These are phyloP conservation scores for Pontoporia blainvillei DNA, from an alignment of 2,113 vertebrate genomes.

Conservation along the genomic window DNA sequence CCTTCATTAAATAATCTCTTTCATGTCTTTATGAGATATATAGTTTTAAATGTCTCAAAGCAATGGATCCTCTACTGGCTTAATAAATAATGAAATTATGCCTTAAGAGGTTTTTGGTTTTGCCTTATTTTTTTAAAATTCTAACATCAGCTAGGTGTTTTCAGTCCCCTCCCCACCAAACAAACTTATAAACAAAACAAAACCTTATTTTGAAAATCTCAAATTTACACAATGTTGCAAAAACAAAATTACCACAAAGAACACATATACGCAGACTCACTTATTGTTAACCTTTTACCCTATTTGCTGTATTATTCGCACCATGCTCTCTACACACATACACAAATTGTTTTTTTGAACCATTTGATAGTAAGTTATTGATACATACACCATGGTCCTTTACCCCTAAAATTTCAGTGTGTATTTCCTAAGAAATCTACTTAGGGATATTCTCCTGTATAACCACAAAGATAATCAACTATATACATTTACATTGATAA, in stretches of 20 bases:
- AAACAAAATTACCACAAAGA: background rate
- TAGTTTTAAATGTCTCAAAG: background rate
- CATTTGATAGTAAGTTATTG: background rate
- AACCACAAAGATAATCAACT: constrained; percentile 13
- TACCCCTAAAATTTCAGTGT: background rate
- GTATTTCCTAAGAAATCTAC: background rate
- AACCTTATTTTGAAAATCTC: background rate
- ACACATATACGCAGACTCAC: background rate
- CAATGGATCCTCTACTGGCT: background rate
- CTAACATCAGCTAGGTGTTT: background rate
- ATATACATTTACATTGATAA: background rate
- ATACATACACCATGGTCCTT: background rate
- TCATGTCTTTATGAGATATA: background rate
- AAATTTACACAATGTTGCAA: background rate
- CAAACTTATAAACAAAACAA: background rate
- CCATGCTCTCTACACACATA: background rate
- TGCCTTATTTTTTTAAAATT: background rate
- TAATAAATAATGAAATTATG: background rate
- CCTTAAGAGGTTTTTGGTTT: background rate
- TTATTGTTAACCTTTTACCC: background rate
- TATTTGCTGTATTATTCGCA: background rate
- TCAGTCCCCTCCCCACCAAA: background rate
- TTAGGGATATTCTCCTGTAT: background rate
- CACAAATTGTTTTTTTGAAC: background rate
- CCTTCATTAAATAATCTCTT: background rate